Conservation (phyloP, 2,113 vertebrate species). For the Pygoscelis adeliae region DNA sequence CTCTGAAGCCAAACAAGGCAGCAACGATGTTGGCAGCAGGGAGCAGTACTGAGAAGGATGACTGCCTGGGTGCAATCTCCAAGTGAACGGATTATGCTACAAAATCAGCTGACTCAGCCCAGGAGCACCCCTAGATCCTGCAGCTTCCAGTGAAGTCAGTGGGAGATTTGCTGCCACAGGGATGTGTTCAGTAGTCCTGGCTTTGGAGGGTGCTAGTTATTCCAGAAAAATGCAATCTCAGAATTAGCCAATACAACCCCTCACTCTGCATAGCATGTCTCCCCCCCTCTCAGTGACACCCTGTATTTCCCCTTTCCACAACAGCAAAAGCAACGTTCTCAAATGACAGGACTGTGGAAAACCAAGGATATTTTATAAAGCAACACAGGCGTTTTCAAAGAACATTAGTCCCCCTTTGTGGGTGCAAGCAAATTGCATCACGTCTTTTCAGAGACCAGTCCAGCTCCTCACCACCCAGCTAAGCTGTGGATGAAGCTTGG, state of each 20-base stretch:
- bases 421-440: not conserved
- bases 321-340: not conserved
- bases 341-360: not conserved
- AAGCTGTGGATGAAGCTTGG: not conserved
- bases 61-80: not conserved
- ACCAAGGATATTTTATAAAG: not conserved
- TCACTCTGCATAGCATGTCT: not conserved
- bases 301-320: not conserved
- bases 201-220: not conserved
- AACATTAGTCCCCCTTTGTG: not conserved
- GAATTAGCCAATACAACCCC: not conserved
- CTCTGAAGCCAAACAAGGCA: not conserved
- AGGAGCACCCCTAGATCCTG: not conserved
- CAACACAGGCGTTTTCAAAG: not conserved
- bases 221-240: not conserved
- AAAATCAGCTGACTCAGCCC: not conserved
- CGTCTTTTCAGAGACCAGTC: not conserved
- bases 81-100: not conserved
- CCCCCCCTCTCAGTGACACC: not conserved
- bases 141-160: not conserved
- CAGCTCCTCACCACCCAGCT: not conserved
- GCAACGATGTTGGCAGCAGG: not conserved
- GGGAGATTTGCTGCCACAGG: not conserved
- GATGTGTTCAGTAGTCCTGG: not conserved
- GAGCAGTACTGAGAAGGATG: not conserved